Conservation (phyloP, 2,888 invertebrate species). For the Eupithecia centaureata region DNA sequence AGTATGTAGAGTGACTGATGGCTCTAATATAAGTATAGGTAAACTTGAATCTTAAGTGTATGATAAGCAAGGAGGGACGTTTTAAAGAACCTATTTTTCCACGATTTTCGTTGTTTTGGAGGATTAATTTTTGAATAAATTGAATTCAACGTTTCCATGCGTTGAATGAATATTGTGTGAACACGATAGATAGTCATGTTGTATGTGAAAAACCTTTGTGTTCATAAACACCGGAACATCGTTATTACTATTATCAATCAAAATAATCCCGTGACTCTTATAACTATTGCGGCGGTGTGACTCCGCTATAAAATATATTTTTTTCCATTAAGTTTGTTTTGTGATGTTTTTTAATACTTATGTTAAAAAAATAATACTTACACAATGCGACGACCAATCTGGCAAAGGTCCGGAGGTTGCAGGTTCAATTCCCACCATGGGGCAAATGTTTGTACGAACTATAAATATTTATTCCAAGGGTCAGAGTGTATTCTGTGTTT, state of each 20-base stretch:
- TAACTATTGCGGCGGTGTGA: constrained; percentile 40
- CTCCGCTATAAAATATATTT: not conserved
- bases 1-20: too few relatives aligned
- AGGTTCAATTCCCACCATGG: too few relatives aligned
- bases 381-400: too few relatives aligned
- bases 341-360: too few relatives aligned
- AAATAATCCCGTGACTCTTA: constrained; percentile 51
- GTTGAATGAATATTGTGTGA: constrained; percentile 7
- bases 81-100: not conserved
- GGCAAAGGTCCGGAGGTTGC: too few relatives aligned
- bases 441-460: too few relatives aligned
- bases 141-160: constrained; percentile 17
- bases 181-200: constrained; percentile 12
- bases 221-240: constrained; percentile 70
- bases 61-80: too few relatives aligned
- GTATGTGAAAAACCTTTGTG: constrained; percentile 59
- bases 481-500: too few relatives aligned
- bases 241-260: constrained; percentile 67
- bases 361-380: too few relatives aligned
- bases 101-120: constrained; percentile 6
- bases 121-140: constrained; percentile 10
- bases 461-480: too few relatives aligned
- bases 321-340: not conserved
- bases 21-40: too few relatives aligned
- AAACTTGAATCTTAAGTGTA: too few relatives aligned